These are phyloP conservation scores for Perizoma affinitatum DNA, from an alignment of 2,888 invertebrate genomes.

Conservation along the genomic window DNA sequence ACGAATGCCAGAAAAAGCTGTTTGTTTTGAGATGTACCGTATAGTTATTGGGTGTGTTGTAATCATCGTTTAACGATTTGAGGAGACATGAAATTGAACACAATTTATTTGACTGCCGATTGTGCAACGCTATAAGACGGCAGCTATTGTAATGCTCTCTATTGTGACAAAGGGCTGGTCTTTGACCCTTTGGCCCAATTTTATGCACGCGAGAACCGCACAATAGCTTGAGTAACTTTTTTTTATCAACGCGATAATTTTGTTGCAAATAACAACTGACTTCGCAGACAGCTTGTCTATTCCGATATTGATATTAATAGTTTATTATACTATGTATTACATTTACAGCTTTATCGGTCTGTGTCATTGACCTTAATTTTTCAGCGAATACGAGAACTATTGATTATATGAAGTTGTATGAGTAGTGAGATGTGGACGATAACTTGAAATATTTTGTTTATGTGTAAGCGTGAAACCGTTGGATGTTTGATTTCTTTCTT, in stretches of 20 bases:
- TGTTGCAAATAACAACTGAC: slow-evolving; percentile 27
- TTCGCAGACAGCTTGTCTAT: slow-evolving; percentile 37
- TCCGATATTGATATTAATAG: slow-evolving; percentile 24
- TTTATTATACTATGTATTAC: slow-evolving; percentile 18
- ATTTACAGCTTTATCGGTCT: slow-evolving; percentile 23
- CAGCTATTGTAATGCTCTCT: slow-evolving; percentile 37
- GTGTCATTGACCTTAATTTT: slow-evolving; percentile 24
- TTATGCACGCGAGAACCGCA: slow-evolving; percentile 40
- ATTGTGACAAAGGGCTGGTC: slow-evolving; percentile 59
- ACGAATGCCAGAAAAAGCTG: slow-evolving; percentile 32
- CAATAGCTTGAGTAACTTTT: slow-evolving; percentile 50
- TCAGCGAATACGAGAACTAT: background rate
- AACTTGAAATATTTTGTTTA: slow-evolving; percentile 21
- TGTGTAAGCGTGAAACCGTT: slow-evolving; percentile 30
- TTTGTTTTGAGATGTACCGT: slow-evolving; percentile 29
- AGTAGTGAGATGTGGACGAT: slow-evolving; percentile 8
- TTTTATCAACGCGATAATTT: slow-evolving; percentile 46
- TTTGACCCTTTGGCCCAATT: slow-evolving; percentile 69
- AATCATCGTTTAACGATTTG: slow-evolving; percentile 28
- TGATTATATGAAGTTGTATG: background rate
- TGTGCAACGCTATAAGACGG: slow-evolving; percentile 42
- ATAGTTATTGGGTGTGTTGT: slow-evolving; percentile 25
- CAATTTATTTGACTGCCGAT: slow-evolving; percentile 35
- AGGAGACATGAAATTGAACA: slow-evolving; percentile 28
- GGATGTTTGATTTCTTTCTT: slow-evolving; percentile 34